A percentile compares a stretch with the other conserved stretches of the same genome.
Evolutionary conservation across 2,888 invertebrate genomes (phyloP).

Genomic region (Aethes cnicana): DNA sequence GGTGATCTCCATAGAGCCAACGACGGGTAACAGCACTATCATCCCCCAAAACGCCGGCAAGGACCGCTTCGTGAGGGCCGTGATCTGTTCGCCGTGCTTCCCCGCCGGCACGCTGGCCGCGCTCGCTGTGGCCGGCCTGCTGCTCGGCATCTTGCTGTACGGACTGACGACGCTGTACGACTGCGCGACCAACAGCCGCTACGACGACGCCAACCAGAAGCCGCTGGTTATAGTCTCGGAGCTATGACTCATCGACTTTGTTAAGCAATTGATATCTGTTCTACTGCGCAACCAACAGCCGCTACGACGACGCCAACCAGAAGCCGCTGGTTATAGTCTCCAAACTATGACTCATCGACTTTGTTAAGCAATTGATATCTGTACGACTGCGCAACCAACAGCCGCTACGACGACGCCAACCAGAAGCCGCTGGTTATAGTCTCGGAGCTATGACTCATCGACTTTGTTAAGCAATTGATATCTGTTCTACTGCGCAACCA

Average conservation of each 20-base stretch:
- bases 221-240: conserved; percentile 3
- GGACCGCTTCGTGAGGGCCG: not conserved
- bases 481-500: not conserved
- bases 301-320: no score
- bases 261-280: not conserved
- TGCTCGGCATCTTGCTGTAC: conserved; percentile 39
- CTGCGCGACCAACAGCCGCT: conserved; percentile 42
- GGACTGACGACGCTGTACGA: conserved; percentile 45
- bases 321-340: no score
- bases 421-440: no score
- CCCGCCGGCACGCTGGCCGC: conserved; percentile 44
- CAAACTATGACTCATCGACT: not conserved
- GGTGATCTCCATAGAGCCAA: no score
- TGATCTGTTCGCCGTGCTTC: conserved; percentile 46
- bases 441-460: not conserved
- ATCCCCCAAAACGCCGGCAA: no score
- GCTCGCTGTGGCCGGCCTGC: conserved; percentile 43
- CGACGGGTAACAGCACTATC: no score
- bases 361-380: conserved; percentile 25
- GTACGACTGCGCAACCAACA: conserved; percentile 41
- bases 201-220: conserved; percentile 12
- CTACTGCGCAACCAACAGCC: not conserved
- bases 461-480: not conserved
- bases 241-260: not conserved
- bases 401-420: conserved; percentile 33